phyloP scores from a whole-genome alignment of 2,888 invertebrate species.

The Macrosoma leucophasiata region DNA sequence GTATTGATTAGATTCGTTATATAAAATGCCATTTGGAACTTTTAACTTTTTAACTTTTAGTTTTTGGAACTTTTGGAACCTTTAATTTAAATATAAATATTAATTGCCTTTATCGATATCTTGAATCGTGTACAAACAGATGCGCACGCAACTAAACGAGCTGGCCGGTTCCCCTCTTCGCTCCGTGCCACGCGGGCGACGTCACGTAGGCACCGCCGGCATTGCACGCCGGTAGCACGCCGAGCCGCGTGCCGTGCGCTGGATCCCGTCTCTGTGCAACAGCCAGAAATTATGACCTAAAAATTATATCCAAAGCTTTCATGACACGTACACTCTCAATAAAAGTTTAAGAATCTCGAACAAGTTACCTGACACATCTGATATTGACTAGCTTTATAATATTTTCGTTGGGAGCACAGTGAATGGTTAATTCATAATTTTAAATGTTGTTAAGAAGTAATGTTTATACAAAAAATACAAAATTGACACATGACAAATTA shows the following conservation, averaged over 20 bases:
- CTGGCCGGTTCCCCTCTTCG: constrained; percentile 38
- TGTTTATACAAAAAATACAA: no score
- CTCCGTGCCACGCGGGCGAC: constrained; percentile 54
- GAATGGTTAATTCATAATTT: no score
- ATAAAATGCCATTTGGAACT: background rate
- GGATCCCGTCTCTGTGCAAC: constrained; percentile 10
- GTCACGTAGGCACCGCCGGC: constrained; percentile 68
- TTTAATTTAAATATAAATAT: background rate
- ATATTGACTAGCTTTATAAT: no score
- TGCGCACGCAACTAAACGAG: constrained; percentile 61
- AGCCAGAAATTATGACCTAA: constrained; percentile 18
- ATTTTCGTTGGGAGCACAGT: no score
- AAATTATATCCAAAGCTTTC: constrained; percentile 10
- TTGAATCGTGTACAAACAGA: constrained; percentile 25
- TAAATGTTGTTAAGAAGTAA: no score
- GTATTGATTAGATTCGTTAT: background rate
- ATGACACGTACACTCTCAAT: constrained; percentile 6
- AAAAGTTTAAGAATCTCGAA: no score
- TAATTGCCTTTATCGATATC: constrained; percentile 28
- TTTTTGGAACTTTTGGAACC: background rate
- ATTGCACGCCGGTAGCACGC: constrained; percentile 13
- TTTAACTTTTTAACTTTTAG: background rate
- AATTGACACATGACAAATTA: no score
- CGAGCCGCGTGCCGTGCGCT: constrained; percentile 8
- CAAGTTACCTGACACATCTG: no score